phyloP scores from a whole-genome alignment of 2,888 invertebrate species.

The Ophraella communa region DNA sequence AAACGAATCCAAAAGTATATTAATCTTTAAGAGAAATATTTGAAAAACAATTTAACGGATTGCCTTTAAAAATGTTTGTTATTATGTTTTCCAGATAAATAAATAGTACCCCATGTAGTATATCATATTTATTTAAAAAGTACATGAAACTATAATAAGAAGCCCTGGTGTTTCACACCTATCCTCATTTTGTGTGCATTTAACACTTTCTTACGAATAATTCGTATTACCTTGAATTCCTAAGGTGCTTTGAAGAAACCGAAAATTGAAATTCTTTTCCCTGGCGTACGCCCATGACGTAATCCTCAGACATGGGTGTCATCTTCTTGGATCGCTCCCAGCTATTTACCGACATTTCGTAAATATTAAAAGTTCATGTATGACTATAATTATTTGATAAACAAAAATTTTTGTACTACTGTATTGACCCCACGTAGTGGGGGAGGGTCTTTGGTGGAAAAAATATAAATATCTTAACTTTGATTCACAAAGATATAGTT shows the following conservation, averaged over 20 bases:
- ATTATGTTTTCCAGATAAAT: too few species aligned
- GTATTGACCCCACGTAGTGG: slow-evolving; percentile 16
- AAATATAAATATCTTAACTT: slow-evolving; percentile 33
- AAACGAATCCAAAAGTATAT: too few species aligned
- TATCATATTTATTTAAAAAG: too few species aligned
- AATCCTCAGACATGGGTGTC: slow-evolving; percentile 5
- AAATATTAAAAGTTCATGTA: slow-evolving; percentile 28
- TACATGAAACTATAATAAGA: too few species aligned
- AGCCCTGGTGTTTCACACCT: too few species aligned
- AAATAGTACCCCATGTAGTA: too few species aligned
- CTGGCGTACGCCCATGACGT: background rate
- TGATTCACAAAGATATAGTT: slow-evolving; percentile 25
- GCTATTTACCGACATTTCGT: slow-evolving; percentile 21
- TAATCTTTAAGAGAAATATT: too few species aligned
- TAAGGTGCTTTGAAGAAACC: background rate
- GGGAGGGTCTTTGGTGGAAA: slow-evolving; percentile 21
- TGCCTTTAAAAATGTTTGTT: too few species aligned
- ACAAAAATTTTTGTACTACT: background rate
- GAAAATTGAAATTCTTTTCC: background rate
- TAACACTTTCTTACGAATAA: background rate
- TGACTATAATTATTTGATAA: slow-evolving; percentile 24
- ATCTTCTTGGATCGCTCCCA: slow-evolving; percentile 18
- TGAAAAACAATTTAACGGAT: too few species aligned
- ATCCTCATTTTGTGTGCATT: too few species aligned
- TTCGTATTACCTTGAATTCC: background rate